Conservation (phyloP, 2,113 vertebrate species). For the Oreochromis niloticus region DNA sequence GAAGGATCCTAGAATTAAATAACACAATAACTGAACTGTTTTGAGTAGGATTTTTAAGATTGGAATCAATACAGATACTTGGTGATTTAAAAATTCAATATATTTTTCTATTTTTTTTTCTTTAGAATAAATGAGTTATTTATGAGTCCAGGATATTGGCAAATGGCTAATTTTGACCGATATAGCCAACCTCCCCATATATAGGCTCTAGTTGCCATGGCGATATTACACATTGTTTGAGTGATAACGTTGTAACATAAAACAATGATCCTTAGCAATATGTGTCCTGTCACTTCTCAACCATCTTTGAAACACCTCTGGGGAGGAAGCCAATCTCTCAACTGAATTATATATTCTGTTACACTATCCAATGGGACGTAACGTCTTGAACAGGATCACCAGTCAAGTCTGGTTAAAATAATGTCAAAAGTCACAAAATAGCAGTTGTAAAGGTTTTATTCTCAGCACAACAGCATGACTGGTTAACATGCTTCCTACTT, state of each 20-base stretch:
- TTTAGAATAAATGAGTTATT: neutral
- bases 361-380: neutral
- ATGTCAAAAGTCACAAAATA: neutral
- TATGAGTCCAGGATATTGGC: neutral
- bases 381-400: neutral
- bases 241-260: neutral
- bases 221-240: neutral
- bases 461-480: neutral
- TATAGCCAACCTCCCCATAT: neutral
- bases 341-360: neutral
- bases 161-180: neutral
- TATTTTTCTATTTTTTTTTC: rapidly evolving
- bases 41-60: neutral
- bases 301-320: neutral
- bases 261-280: rapidly evolving
- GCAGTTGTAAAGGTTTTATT: neutral
- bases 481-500: neutral
- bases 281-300: neutral
- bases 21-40: neutral
- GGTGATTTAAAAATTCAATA: neutral
- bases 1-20: neutral
- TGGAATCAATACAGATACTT: neutral
- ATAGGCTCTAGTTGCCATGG: neutral
- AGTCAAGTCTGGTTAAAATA: neutral
- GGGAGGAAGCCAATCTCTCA: neutral